Evolutionary conservation across 2,113 vertebrate species (phyloP), one percentile per base, ranked within the genome.

Genomic region (Lamprotornis superbus): DNA sequence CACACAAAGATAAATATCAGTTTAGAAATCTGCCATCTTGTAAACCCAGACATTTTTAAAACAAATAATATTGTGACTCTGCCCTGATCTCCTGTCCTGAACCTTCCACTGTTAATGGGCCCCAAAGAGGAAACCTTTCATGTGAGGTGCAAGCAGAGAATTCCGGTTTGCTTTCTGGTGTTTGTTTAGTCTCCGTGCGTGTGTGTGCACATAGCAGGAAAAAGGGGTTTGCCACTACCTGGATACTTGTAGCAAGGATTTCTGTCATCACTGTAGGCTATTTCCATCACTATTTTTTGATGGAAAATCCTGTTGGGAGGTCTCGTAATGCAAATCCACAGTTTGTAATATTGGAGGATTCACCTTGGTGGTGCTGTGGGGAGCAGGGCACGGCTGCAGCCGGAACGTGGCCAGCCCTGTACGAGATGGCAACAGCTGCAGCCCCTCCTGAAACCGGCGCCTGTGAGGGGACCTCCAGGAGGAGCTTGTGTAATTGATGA

Each of bases 111-210:
- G 0, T 81, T 71, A 92, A 64, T 56, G 27, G 35, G 31, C 64
- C 56, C 44, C 40, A 74, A 10, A 37, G n/a, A 87, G 93, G 93
- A 95, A 93, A 22, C 65, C 76, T 96, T 95, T 93, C 56, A 71
- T 67, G 64, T 81, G 83, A 94, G 73, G 52, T 56, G 39, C 28
- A 64, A n/a, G 60, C 61, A 87, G 56, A 44, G 68, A 31, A 52
- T 81, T 89, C 52, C 1, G 1, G 23, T 94, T 90, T 92, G 76
- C 67, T 92, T 70, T 80, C 64, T 74, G 83, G 21, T 88, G 64
- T 94, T 95, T 87, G 52, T 87, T 93, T 88, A 83, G 82, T 90
- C 79, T 91, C 12, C 1, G 1, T 44, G 47, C 55, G 20, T 35
- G 27, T 65, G 46, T 7, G 7, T 31, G 31, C 75, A 35, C 63